Percentiles rank a stretch among this genome's conserved stretches.
Evolutionary conservation across 2,113 vertebrate genomes (phyloP).

Genomic region (Hemicordylus capensis): DNA sequence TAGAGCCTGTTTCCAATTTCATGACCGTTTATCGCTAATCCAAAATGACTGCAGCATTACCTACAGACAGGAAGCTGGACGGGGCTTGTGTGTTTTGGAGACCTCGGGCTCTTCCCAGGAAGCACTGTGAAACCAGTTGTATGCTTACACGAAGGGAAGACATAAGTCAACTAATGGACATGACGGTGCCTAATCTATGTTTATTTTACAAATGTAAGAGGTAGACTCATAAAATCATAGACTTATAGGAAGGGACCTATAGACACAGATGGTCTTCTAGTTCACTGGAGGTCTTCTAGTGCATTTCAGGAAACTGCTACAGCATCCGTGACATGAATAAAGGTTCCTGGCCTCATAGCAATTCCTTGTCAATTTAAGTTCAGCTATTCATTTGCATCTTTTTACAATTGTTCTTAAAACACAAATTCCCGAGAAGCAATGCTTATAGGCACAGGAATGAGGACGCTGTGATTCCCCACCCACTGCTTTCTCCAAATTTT

Average conservation of each 20-base stretch:
- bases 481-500: constrained; percentile 5
- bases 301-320: too few species aligned
- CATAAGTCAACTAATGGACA: constrained; percentile 65
- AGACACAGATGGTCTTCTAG: too few species aligned
- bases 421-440: neutral
- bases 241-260: too few species aligned
- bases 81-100: constrained; percentile 75
- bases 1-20: constrained; percentile 82
- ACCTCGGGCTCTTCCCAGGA: constrained; percentile 69
- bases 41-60: constrained; percentile 79
- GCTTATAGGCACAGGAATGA: neutral
- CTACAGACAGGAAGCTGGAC: constrained; percentile 79
- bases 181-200: constrained; percentile 69
- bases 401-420: constrained; percentile 36
- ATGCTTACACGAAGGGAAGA: constrained; percentile 65
- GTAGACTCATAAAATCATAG: too few species aligned
- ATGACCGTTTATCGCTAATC: constrained; percentile 79
- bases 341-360: constrained; percentile 22
- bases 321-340: too few species aligned
- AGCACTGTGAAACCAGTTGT: constrained; percentile 74
- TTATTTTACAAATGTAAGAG: constrained; percentile 60
- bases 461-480: neutral
- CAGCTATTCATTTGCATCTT: constrained; percentile 27
- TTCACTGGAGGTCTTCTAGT: too few species aligned
- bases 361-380: constrained; percentile 32